phyloP scores from a whole-genome alignment of 2,888 invertebrate genomes.

The Euzetes globulus region DNA sequence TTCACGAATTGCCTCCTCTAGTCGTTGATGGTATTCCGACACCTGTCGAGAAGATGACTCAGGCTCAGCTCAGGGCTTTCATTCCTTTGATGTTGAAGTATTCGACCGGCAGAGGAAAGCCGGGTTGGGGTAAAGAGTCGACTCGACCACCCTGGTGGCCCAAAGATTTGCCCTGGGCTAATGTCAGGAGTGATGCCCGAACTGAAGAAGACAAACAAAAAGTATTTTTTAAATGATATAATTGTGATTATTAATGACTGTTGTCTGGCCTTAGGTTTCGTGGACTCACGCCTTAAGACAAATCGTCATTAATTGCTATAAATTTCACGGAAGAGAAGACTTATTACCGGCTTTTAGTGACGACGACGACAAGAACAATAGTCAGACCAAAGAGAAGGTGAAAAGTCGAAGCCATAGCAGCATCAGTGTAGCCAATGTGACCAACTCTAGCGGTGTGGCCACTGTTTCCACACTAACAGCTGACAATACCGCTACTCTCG shows the following conservation, averaged over 20 bases:
- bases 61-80: slow-evolving; percentile 90
- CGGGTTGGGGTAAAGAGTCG: slow-evolving; percentile 94
- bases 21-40: slow-evolving; percentile 97
- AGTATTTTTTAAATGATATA: slow-evolving; percentile 58
- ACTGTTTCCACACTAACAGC: slow-evolving; percentile 35
- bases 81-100: slow-evolving; percentile 97
- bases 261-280: slow-evolving; percentile 63
- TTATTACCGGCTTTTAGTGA: slow-evolving; percentile 83
- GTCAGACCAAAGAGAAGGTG: slow-evolving; percentile 41
- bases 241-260: too few species aligned
- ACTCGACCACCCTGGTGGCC: slow-evolving; percentile 98
- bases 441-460: slow-evolving; percentile 30
- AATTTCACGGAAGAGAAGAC: slow-evolving; percentile 92
- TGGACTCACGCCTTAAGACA: slow-evolving; percentile 95
- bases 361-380: slow-evolving; percentile 35
- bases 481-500: slow-evolving; percentile 28
- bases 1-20: slow-evolving; percentile 89
- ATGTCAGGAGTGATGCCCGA: slow-evolving; percentile 92
- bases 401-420: slow-evolving; percentile 36
- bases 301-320: slow-evolving; percentile 96
- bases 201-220: slow-evolving; percentile 94
- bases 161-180: slow-evolving; percentile 94
- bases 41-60: slow-evolving; percentile 98
- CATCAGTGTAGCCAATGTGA: slow-evolving; percentile 36
- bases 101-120: slow-evolving; percentile 90